Conservation (phyloP, 2,113 vertebrate species). For the Catagonus wagneri region DNA sequence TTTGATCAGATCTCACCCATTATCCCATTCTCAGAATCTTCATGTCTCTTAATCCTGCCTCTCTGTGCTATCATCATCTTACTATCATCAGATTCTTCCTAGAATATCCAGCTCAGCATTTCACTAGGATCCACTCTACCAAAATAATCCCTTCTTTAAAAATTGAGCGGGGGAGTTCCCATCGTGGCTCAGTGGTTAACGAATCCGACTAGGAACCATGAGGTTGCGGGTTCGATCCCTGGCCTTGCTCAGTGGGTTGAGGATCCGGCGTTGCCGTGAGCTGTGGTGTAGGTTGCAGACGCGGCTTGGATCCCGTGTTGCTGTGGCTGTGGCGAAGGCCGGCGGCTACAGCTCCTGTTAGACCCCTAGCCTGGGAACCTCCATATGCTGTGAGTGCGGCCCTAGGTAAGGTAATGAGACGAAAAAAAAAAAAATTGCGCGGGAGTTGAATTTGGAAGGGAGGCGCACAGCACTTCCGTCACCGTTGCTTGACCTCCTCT, state of each 20-base stretch:
- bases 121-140: not conserved
- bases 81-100: not conserved
- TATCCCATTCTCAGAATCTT: not conserved
- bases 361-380: too few species aligned
- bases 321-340: too few species aligned
- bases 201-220: too few species aligned
- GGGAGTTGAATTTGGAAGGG: accelerated
- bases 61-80: not conserved
- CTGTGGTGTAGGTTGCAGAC: too few species aligned
- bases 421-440: not conserved
- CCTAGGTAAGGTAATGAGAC: too few species aligned
- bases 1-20: not conserved
- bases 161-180: accelerated
- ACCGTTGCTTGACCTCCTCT: not conserved
- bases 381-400: too few species aligned
- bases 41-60: not conserved
- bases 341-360: too few species aligned
- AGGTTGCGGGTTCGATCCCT: too few species aligned
- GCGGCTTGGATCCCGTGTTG: too few species aligned
- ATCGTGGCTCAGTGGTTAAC: too few species aligned
- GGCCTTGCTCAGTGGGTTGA: too few species aligned
- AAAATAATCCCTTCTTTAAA: not conserved
- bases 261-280: too few species aligned
- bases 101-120: not conserved
- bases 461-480: not conserved